Base-by-base conservation (phyloP, 2,888 invertebrate genomes). In the Thera obeliscata region DNA sequence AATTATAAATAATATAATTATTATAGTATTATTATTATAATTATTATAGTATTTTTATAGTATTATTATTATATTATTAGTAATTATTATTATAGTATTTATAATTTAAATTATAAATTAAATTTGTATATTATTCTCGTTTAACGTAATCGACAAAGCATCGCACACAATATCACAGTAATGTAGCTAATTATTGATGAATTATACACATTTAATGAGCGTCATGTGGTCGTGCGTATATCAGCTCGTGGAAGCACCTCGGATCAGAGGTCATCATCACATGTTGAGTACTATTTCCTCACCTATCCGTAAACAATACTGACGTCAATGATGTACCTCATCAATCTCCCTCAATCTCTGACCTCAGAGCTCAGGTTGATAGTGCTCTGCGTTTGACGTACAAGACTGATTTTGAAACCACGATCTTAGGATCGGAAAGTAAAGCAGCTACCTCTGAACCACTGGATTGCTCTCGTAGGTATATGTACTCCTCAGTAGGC, bases 241-340 rank as follows among this genome's bases (percentile, higher is more conserved):
- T 64, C 63, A 46, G 61, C 66, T 65, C 73, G 64, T 68, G 62
- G 63, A 66, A 72, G 62, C 58, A 60, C 56, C 62, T 65, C 56
- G 48, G 58, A 22, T 33, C 61, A 38, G 55, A 22, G 67, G 64
- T 64, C 67, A 7, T 56, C 1, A 12, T 36, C 56, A 8, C 41
- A 38, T 60, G 12, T 48, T 33, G 8, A 8, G 50, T 60, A 36
- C 56, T 41, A 38, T 9, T 9, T 33, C 59, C 36, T 50, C 64
- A 64, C 64, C 68, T 64, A 61, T 55, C 66, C 9, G 50, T 65
- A 59, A 62, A 63, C 59, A 65, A 38, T 38, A 2, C 35, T 65
- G 65, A 69, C 65, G 69, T 66, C 69, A 65, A 59, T 64, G 2
- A 2, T 46, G 2, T 46, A 46, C 9, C 8, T 46, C 43, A 46